Evolutionary conservation across 2,113 vertebrate genomes (phyloP), one percentile per base, ranked within the genome.

Genomic region (Mobula hypostoma): DNA sequence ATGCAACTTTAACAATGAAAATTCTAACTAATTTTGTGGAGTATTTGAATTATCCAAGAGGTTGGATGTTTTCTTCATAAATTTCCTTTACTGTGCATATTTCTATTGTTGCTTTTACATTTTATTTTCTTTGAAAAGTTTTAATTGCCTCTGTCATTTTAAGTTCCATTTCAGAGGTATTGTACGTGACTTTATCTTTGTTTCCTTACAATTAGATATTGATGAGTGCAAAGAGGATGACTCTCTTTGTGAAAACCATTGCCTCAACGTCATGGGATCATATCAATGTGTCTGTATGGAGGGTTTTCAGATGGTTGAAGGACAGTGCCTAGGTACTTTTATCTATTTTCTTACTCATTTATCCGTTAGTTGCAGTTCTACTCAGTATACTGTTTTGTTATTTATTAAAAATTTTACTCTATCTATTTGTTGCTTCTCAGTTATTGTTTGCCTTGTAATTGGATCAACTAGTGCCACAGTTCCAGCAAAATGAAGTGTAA

Each of bases 141-240:
- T 83, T 24, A 56, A 40, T 6, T 85, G 40, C 0, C 24, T 58
- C 56, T 61, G 8, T 85, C 82, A 85, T 48, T 85, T 85, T 58
- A 24, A 58, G 19, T 83, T 58, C 48, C 0, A 7, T 24, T 83
- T 83, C 19, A 27, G 11, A 11, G 9, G 2, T 56, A 58, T 21
- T 58, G 24, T 78, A 78, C 0, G 77, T 79, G 77, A 79, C 77
- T 36, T 36, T 36, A 14, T 36, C n/a, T 19, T 74, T 36, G 11
- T 79, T 79, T 79, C 32, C 77, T 79, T 36, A 17, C 63, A 17
- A 12, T 29, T 27, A 90, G 87, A 90, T 61, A 66, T 90, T 58
- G 87, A 90, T 90, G 87, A 90, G 56, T 90, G 87, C 32, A 90
- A 66, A 48, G 87, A 90, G n/a, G 87, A 90, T 61, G 87, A 61